Evolutionary conservation across 1,140 invertebrate species (phyloP).

Genomic region (Trichomalopsis sarcophagae): DNA sequence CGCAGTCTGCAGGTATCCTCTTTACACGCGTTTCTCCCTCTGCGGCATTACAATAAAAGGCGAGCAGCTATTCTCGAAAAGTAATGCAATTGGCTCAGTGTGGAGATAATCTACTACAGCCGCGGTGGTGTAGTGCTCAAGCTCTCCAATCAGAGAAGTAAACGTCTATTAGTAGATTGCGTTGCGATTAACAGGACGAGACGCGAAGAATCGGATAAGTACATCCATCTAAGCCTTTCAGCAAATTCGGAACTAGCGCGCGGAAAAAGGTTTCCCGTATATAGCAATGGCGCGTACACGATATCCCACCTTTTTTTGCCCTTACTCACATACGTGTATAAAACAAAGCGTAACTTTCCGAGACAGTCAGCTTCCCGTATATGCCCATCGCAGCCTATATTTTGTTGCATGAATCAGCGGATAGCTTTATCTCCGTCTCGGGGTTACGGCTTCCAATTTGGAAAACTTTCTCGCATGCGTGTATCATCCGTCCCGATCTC

Average conservation of each 20-base stretch:
- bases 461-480: constrained; percentile 35
- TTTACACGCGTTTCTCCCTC: too few relatives aligned
- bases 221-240: constrained; percentile 2
- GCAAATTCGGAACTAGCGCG: not conserved
- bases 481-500: constrained; percentile 38
- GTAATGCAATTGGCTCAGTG: not conserved
- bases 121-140: not conserved
- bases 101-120: not conserved
- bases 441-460: constrained; percentile 47
- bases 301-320: not conserved
- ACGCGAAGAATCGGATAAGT: not conserved
- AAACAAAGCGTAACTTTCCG: constrained; percentile 5
- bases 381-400: constrained; percentile 30
- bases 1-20: too few relatives aligned
- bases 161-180: not conserved
- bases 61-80: not conserved
- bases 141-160: not conserved
- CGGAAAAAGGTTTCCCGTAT: not conserved
- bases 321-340: not conserved
- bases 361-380: not conserved
- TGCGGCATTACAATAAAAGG: too few relatives aligned
- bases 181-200: not conserved
- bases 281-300: not conserved
- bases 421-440: constrained; percentile 40
- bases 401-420: constrained; percentile 49